These are phyloP conservation scores for Polypedilum vanderplanki DNA, from an alignment of 1,140 invertebrate species.

Conservation along the genomic window DNA sequence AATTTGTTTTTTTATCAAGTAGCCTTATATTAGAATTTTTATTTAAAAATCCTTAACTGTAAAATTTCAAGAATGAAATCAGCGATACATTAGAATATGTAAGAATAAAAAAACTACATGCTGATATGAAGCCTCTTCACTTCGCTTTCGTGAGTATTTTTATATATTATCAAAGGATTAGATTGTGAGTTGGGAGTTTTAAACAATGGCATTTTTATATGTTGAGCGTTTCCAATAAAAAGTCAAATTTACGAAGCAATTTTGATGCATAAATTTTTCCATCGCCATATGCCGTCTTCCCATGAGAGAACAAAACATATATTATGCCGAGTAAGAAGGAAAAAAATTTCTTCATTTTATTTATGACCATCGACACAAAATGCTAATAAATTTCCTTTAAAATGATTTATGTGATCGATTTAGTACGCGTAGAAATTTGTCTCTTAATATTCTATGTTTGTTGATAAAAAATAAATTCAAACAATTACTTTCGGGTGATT, in stretches of 20 bases:
- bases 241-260: not conserved
- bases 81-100: too few relatives aligned
- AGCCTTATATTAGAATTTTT: too few relatives aligned
- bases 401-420: slow-evolving; percentile 13
- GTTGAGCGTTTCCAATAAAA: not conserved
- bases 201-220: not conserved
- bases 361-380: slow-evolving; percentile 17
- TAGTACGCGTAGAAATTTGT: not conserved
- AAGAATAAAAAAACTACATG: too few relatives aligned
- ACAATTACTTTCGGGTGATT: not conserved
- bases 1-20: too few relatives aligned
- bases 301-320: not conserved
- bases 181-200: not conserved
- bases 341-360: not conserved
- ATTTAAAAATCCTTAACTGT: too few relatives aligned
- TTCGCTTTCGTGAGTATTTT: too few relatives aligned
- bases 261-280: not conserved
- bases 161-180: not conserved
- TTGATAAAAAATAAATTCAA: not conserved
- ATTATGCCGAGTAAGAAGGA: too few relatives aligned
- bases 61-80: too few relatives aligned
- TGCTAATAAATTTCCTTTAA: slow-evolving; percentile 7
- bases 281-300: not conserved
- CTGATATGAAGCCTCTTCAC: not conserved
- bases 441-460: not conserved